Percentiles rank a stretch among this genome's conserved stretches.
Conservation (phyloP, 2,888 invertebrate species). For the Volucella inflata region DNA sequence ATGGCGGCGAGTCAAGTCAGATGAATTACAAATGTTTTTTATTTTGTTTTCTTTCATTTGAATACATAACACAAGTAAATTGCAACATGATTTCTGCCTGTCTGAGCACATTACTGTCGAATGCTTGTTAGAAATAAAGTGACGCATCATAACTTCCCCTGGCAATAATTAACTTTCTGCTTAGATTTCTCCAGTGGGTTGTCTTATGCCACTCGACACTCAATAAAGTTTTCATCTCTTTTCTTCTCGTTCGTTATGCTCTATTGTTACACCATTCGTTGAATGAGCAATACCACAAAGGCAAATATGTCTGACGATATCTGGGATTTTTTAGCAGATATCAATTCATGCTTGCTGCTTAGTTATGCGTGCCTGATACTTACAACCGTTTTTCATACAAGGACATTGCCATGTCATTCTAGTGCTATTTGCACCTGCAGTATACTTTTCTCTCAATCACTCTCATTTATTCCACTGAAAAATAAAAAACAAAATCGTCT, state of each 20-base stretch:
- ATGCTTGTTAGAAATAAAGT: neutral
- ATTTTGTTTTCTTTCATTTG: no score
- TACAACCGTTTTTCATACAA: conserved; percentile 84
- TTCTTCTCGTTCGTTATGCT: neutral
- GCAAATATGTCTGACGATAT: neutral
- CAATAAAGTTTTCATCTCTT: conserved; percentile 10
- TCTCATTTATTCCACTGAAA: conserved; percentile 22
- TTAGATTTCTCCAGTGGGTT: conserved; percentile 24
- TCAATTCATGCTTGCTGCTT: conserved; percentile 35
- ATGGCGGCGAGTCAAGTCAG: conserved; percentile 22
- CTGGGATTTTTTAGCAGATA: neutral
- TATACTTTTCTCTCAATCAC: conserved; percentile 8
- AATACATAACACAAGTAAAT: neutral
- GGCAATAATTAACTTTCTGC: neutral
- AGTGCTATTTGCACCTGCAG: conserved; percentile 41
- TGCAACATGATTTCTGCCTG: neutral
- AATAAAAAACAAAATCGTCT: conserved; percentile 28
- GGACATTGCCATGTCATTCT: conserved; percentile 82
- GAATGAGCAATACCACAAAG: neutral
- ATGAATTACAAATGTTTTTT: neutral
- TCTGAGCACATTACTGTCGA: neutral
- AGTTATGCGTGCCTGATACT: conserved; percentile 80
- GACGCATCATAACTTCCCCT: neutral
- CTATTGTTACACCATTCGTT: neutral
- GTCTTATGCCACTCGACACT: conserved; percentile 29